These are phyloP conservation scores for Moxostoma hubbsi DNA, from an alignment of 2,797 vertebrate genomes.

Conservation along the genomic window DNA sequence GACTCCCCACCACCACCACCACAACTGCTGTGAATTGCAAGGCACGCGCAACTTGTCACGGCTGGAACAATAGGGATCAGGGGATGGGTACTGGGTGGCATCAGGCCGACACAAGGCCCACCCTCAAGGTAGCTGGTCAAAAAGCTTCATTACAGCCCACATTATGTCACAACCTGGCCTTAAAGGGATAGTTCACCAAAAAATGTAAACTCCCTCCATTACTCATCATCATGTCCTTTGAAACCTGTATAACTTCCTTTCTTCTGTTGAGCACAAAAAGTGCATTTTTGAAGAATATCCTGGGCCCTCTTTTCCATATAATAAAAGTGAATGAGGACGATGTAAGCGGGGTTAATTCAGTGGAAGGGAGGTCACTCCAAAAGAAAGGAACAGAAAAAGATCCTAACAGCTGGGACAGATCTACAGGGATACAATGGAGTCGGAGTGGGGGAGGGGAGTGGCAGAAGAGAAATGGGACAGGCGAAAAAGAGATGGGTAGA, in stretches of 20 bases:
- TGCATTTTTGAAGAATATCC: too few species aligned
- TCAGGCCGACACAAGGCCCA: conserved; percentile 47
- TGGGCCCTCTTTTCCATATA: too few species aligned
- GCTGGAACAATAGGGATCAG: conserved; percentile 73
- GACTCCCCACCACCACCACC: conserved; percentile 53
- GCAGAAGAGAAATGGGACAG: conserved; percentile 44
- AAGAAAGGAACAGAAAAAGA: conserved; percentile 66
- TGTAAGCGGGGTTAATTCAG: conserved; percentile 44
- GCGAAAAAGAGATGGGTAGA: conserved; percentile 27
- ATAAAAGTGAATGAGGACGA: conserved; percentile 16
- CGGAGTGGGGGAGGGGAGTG: conserved; percentile 45
- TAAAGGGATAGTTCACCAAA: not conserved
- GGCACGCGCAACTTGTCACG: conserved; percentile 80
- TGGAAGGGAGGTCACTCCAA: conserved; percentile 61
- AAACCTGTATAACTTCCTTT: too few species aligned
- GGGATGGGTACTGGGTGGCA: conserved; percentile 52
- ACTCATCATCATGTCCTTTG: too few species aligned
- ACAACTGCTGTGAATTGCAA: conserved; percentile 69
- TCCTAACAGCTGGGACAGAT: conserved; percentile 80
- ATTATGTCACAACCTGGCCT: conserved; percentile 36
- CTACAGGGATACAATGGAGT: conserved; percentile 63
- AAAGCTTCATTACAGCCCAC: conserved; percentile 62
- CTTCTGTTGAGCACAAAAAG: too few species aligned
- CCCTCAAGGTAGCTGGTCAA: conserved; percentile 54
- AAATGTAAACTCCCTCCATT: too few species aligned